These are phyloP conservation scores for Sternarchorhynchus goeldii DNA, from an alignment of 2,797 vertebrate species.

Conservation along the genomic window DNA sequence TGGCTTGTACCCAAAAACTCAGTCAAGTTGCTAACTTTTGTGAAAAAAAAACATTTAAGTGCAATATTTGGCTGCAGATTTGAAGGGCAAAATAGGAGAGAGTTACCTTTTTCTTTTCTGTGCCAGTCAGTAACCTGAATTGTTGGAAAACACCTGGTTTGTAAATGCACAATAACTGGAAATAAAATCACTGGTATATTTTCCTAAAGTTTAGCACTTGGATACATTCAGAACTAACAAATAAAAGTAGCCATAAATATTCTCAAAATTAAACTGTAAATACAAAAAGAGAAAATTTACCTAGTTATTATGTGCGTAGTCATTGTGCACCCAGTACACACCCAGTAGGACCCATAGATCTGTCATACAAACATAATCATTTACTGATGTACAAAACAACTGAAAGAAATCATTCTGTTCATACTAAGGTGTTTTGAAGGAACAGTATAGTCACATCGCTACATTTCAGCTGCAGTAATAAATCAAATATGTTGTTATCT, in stretches of 20 bases:
- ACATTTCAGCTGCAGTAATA: constrained; percentile 9
- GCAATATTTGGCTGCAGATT: constrained; percentile 56
- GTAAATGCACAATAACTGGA: constrained; percentile 66
- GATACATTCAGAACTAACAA: no score
- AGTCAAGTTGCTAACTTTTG: background rate
- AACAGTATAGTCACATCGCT: background rate
- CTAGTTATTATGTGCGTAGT: no score
- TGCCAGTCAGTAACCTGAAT: constrained; percentile 71
- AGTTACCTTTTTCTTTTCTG: constrained; percentile 61
- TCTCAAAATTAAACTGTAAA: no score
- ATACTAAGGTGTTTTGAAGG: background rate
- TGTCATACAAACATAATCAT: background rate
- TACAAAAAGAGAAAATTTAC: no score
- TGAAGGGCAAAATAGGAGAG: constrained; percentile 71
- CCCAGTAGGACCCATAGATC: background rate
- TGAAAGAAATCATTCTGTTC: background rate
- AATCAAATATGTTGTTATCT: background rate
- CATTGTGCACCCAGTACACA: background rate
- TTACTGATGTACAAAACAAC: background rate
- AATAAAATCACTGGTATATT: constrained; percentile 59
- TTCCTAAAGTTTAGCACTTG: background rate
- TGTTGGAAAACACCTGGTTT: constrained; percentile 65
- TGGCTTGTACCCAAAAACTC: background rate
- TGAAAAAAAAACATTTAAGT: constrained; percentile 45
- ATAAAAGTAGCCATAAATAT: no score